Evolutionary conservation across 2,888 invertebrate species (phyloP).

Genomic region (Nemotelus pantherinus): DNA sequence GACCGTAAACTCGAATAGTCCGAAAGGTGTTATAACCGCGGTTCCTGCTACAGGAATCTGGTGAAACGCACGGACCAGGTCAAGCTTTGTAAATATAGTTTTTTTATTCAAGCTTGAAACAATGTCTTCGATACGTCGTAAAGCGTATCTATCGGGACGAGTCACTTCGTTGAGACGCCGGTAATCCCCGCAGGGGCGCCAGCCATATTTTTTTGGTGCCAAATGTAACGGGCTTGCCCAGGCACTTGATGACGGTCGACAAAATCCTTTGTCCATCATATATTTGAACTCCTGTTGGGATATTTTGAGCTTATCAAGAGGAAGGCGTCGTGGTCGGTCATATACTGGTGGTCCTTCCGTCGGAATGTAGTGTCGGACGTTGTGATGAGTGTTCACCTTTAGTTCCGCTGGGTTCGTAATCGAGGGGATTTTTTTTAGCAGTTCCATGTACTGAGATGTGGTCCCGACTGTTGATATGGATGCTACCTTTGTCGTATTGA

Average conservation of each 20-base stretch:
- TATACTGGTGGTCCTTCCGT: slow-evolving; percentile 16
- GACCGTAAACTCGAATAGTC: slow-evolving; percentile 56
- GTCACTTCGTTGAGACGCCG: slow-evolving; percentile 53
- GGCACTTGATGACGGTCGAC: slow-evolving; percentile 59
- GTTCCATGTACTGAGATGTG: too few relatives aligned
- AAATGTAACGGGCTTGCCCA: slow-evolving; percentile 61
- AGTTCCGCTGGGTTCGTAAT: background rate
- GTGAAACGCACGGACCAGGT: slow-evolving; percentile 56
- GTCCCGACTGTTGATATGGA: too few relatives aligned
- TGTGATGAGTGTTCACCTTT: background rate
- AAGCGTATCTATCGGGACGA: slow-evolving; percentile 14
- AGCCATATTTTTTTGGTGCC: slow-evolving; percentile 54
- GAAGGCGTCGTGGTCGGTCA: background rate
- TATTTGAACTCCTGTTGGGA: background rate
- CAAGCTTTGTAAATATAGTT: slow-evolving; percentile 55
- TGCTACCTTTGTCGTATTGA: too few relatives aligned
- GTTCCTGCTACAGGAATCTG: slow-evolving; percentile 54
- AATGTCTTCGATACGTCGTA: background rate
- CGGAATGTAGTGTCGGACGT: background rate
- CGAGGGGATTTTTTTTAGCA: background rate
- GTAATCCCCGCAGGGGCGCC: slow-evolving; percentile 59
- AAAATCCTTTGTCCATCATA: slow-evolving; percentile 55
- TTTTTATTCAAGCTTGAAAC: slow-evolving; percentile 52
- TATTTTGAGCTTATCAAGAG: background rate
- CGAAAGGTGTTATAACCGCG: slow-evolving; percentile 56